Evolutionary conservation across 2,888 invertebrate genomes (phyloP).

Genomic region (Tiliacea aurago): DNA sequence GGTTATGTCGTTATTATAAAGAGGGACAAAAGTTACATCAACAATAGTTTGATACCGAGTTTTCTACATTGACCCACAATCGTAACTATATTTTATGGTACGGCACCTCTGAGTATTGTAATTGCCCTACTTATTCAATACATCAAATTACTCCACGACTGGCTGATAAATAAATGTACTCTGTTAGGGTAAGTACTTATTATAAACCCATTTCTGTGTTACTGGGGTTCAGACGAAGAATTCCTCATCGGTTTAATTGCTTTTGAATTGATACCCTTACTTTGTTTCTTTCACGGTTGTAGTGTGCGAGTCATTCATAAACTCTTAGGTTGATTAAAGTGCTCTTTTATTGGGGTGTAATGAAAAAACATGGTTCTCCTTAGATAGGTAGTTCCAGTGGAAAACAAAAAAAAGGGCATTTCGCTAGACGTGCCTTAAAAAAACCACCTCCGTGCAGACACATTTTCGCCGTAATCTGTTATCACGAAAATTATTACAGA

Average conservation of each 20-base stretch:
- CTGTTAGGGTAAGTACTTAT: constrained; percentile 1
- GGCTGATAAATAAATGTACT: constrained; percentile 3
- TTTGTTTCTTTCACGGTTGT: not conserved
- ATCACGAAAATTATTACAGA: constrained; percentile 20
- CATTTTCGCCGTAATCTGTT: not conserved
- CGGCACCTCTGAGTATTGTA: constrained; percentile 20
- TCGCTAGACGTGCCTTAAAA: not conserved
- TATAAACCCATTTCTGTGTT: constrained; percentile 1
- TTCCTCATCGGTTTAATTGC: constrained; percentile 5
- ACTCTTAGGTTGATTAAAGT: not conserved
- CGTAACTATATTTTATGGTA: constrained; percentile 15
- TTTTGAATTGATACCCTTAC: constrained; percentile 3
- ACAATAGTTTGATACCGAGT: constrained; percentile 22
- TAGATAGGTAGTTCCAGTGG: too few relatives aligned
- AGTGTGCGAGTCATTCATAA: not conserved
- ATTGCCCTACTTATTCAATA: constrained; percentile 31
- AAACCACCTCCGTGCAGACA: not conserved
- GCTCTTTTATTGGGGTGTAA: not conserved
- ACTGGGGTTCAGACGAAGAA: not conserved
- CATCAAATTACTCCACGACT: constrained; percentile 28
- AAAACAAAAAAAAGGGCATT: not conserved
- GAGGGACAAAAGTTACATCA: constrained; percentile 12
- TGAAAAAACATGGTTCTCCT: not conserved
- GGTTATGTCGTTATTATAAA: constrained; percentile 23
- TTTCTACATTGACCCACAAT: constrained; percentile 4